Evolutionary conservation across 2,797 vertebrate genomes (phyloP).

Genomic region (Crenichthys baileyi): DNA sequence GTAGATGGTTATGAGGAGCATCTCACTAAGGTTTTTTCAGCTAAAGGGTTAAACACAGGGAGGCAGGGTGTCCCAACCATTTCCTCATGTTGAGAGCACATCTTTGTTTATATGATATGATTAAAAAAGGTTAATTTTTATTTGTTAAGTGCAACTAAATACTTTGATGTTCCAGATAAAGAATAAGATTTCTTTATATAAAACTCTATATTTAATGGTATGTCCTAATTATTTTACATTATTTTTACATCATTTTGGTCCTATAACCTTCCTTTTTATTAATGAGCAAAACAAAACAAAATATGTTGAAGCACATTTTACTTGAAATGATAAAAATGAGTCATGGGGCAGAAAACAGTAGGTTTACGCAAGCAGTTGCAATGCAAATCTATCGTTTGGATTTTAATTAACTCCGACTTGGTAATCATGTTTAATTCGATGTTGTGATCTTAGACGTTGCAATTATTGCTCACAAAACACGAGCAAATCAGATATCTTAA

Average conservation of each 20-base stretch:
- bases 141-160: not conserved
- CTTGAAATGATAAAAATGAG: constrained; percentile 7
- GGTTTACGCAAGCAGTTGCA: not conserved
- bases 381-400: not conserved
- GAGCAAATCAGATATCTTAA: constrained; percentile 4
- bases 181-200: not conserved
- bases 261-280: not conserved
- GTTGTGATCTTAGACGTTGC: not conserved
- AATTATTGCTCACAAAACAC: not conserved
- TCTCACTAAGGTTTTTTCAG: too few species aligned
- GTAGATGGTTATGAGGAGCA: too few species aligned
- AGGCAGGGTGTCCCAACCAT: too few species aligned
- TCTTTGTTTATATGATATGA: not conserved
- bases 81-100: not conserved
- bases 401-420: constrained; percentile 8
- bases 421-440: not conserved
- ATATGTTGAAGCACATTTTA: not conserved
- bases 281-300: not conserved
- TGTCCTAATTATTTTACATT: not conserved
- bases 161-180: not conserved
- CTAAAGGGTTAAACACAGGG: too few species aligned
- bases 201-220: not conserved
- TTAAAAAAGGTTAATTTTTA: not conserved
- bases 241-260: not conserved
- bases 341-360: not conserved